Base-by-base conservation (phyloP, 2,113 vertebrate species). In the Percopsis transmontana region DNA sequence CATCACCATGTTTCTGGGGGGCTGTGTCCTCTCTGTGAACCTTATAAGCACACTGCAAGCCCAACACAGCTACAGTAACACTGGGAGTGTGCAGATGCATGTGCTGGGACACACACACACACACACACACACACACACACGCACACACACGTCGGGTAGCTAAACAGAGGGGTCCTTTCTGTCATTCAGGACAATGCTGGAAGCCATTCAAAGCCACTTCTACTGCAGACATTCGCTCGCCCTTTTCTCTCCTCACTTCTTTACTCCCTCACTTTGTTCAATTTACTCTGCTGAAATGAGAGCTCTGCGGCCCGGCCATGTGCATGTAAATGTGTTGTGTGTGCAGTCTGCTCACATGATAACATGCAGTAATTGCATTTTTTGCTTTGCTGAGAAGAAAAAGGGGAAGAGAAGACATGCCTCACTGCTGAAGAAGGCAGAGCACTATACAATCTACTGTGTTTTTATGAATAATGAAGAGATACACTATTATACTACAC, bases 131-230 rank as follows among this genome's bases (percentile, higher is more conserved):
- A 76, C 79, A 72, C 54, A 52, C 27, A 38, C 54, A 38, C 15
- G 38, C 20, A 24, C 52, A 24, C 52, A 61, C 70, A 57, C n/a
- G 39, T 45, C 20, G 66, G 16, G 8, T n/a, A 75, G 56, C 52
- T 61, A 70, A 90, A 92, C 91, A 92, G 86, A 92, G 84, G 63
- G 77, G 58, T 82, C 83, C 84, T 89, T 91, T 91, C 88, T 89
- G 80, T 86, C 79, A 79, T 72, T 80, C 68, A 78, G 85, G 73
- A 92, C 90, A 92, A 91, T 90, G 88, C 83, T 90, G 86, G 90
- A 88, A 84, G 80, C 65, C 14, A 86, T 87, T 88, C 87, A 90
- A 91, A 91, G 85, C 66, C 76, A 82, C 72, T 82, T 85, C 74
- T 72, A 81, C 76, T 72, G 76, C 76, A 76, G 74, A 84, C 82